Base-by-base conservation (phyloP, 1,140 invertebrate genomes). In the Drosophila ananassae region DNA sequence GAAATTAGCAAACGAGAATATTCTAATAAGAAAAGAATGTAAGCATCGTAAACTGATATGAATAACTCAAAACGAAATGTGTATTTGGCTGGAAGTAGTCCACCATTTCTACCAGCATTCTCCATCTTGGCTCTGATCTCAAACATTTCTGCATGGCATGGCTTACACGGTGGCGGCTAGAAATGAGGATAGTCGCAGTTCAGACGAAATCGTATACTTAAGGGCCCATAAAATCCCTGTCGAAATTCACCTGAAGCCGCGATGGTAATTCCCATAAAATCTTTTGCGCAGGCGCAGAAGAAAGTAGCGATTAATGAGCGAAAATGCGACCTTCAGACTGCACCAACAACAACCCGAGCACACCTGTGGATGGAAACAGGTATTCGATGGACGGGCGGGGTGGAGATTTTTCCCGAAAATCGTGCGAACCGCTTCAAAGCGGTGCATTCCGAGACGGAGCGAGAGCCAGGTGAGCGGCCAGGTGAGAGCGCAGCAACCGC, bases 231-330 rank as follows among this genome's bases (percentile, higher is more conserved):
- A 44, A 62, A 46, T 28, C 34, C 64, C 51, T 3, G 44, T 39
- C 41, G 32, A 66, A 76, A 76, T 75, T 68, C 73, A 55, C 37
- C 55, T 59, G 73, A 76, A 76, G 5, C 12, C 55, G 32, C 73
- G 28, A 24, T 28, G 62, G 62, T 44, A 51, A 57, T 68, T 76
- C 63, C 52, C 51, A 75, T 60, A 66, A 77, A 77, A 62, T 47
- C 58, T 37, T 32, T 60, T 32, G 51, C 77, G 69, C 62, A 77
- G 67, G 67, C 81, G 77, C 67, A 58, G 77, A 85, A 87, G 82
- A 87, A 87, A 89, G 82, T 81, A 62, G 66, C 82, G 62, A 87
- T 89, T 89, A 87, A 87, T 89, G 83, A 87, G 71, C 74, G 83
- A 89, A 89, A 79, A 64, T 82, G 66, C 79, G 82, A 87, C 82